Evolutionary conservation across 2,113 vertebrate species (phyloP).

Genomic region (Ariopsis seemanni): DNA sequence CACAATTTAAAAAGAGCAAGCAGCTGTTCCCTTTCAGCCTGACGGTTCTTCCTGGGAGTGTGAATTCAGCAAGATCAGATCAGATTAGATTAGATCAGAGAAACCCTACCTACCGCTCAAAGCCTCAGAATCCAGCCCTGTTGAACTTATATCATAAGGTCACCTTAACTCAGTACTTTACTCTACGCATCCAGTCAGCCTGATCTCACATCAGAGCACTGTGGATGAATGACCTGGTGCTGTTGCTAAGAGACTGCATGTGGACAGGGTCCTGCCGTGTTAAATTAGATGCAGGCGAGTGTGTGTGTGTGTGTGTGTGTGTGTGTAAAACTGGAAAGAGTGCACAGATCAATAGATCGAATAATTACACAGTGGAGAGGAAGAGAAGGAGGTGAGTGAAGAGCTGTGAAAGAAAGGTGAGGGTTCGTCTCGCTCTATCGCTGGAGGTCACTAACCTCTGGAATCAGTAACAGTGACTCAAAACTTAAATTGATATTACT

Average conservation of each 20-base stretch:
- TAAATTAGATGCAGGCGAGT: constrained; percentile 54
- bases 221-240: constrained; percentile 39
- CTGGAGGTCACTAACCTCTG: neutral
- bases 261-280: constrained; percentile 61
- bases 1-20: neutral
- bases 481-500: neutral
- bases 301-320: constrained; percentile 17
- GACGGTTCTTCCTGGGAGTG: constrained; percentile 29
- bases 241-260: constrained; percentile 71
- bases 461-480: neutral
- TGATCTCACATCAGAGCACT: constrained; percentile 43
- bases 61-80: neutral
- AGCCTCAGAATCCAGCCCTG: constrained; percentile 3
- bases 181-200: neutral
- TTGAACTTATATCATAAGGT: constrained; percentile 23
- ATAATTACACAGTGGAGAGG: constrained; percentile 23
- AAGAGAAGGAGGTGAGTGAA: neutral
- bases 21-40: constrained; percentile 37
- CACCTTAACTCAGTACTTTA: neutral
- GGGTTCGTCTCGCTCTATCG: neutral
- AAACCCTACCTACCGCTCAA: neutral
- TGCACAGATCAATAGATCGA: constrained; percentile 42
- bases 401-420: neutral
- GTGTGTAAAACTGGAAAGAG: constrained; percentile 29
- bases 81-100: neutral